These are phyloP conservation scores for Branchellion lobata DNA, from an alignment of 2,888 invertebrate genomes.

Conservation along the genomic window DNA sequence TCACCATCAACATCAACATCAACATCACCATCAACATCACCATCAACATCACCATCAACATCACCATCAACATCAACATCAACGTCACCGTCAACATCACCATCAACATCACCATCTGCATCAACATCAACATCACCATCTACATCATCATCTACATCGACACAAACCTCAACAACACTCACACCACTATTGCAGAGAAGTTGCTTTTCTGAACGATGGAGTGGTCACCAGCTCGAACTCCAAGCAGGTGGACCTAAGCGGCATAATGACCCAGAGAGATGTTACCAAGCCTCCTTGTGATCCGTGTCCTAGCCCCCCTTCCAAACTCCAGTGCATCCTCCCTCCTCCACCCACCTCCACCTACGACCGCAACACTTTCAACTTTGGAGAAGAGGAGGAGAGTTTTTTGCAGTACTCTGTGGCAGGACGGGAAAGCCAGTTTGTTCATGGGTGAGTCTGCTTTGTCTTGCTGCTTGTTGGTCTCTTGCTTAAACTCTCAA, in stretches of 20 bases:
- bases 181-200: constrained; percentile 16
- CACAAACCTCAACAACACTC: not conserved
- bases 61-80: constrained; percentile 20
- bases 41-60: constrained; percentile 30
- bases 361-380: constrained; percentile 19
- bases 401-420: constrained; percentile 46
- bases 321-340: constrained; percentile 48
- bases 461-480: not conserved
- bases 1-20: constrained; percentile 30
- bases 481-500: too few relatives aligned
- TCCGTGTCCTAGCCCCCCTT: constrained; percentile 50
- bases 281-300: constrained; percentile 44
- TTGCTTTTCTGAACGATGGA: constrained; percentile 44
- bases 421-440: constrained; percentile 21
- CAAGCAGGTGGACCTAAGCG: constrained; percentile 49
- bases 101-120: too few relatives aligned
- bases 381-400: constrained; percentile 48
- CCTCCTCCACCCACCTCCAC: constrained; percentile 39
- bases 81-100: not conserved
- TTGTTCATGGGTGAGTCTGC: constrained; percentile 8
- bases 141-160: not conserved
- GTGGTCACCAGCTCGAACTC: not conserved
- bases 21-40: constrained; percentile 27
- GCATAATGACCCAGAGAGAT: constrained; percentile 46
- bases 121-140: constrained; percentile 8